Evolutionary conservation across 2,888 invertebrate species (phyloP), one percentile per base, ranked within the genome.

Genomic region (Drosophila tripunctata): DNA sequence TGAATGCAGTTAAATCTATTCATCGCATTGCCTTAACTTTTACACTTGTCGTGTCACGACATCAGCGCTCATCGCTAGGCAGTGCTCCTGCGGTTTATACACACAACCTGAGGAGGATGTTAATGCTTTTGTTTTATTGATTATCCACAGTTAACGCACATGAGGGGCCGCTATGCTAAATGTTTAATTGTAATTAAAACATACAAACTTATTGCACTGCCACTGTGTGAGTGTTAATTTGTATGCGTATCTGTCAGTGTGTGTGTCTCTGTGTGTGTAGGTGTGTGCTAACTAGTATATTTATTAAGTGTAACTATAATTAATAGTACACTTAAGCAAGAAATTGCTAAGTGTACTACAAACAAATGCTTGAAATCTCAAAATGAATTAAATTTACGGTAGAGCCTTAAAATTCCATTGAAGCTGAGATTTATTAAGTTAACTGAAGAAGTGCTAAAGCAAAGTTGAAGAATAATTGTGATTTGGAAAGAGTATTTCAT

Each of bases 151-250:
- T 48, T 54, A 48, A 50, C 52, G 52, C 36, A 62, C 54, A 71
- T 78, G 40, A 66, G 56, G 69, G 63, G 1, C 43, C 45, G 35
- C 15, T 48, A 30, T 62, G 52, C 44, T 45, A 69, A 86, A 73
- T 67, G 70, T 54, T 80, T 58, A 60, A 58, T 71, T 77, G 64
- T 67, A 77, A 83, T 86, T 77, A 86, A 74, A 52, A 64, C 65
- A 35, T 19, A 40, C 24, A 60, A 41, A 44, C 40, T 58, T 43
- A 55, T 41, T 67, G 40, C 54, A 71, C 27, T 50, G 38, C 21
- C 36, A 19, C 12, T 24, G 2, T 24, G 15, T 17, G 21, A 3
- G 12, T 4, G 27, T 27, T 27, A 24, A 43, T 14, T 4, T 24
- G 3, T 40, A 17, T 43, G 19, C 27, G 21, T 36, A 24, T 40